Conservation (phyloP, 2,113 vertebrate species). For the Zosterops borbonicus region DNA sequence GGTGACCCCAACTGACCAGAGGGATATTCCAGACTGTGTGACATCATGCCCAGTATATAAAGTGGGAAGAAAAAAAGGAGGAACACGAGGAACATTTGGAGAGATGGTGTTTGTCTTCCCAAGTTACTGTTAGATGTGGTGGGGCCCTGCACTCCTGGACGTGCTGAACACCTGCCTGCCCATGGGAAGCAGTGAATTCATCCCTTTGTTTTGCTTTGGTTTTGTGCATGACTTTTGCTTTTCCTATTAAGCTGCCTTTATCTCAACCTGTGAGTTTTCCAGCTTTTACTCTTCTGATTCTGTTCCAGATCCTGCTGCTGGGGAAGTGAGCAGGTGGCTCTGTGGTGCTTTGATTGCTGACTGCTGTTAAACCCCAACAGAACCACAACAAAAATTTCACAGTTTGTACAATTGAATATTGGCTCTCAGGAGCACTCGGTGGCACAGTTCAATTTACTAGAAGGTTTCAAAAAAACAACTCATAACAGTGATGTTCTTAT, state of each 20-base stretch:
- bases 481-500: background rate
- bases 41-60: background rate
- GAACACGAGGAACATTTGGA: rapidly evolving
- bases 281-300: background rate
- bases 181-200: background rate
- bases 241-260: background rate
- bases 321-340: background rate
- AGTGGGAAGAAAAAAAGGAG: background rate
- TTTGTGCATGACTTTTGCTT: background rate
- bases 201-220: background rate
- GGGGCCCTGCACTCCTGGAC: background rate
- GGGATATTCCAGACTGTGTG: background rate
- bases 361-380: background rate
- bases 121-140: background rate
- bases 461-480: background rate
- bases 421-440: background rate
- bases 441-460: background rate
- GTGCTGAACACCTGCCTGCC: background rate
- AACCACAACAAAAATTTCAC: background rate
- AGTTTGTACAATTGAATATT: background rate
- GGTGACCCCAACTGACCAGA: background rate
- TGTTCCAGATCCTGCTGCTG: background rate
- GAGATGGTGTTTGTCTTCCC: background rate
- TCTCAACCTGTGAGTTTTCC: background rate
- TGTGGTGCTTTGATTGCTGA: background rate